Base-by-base conservation (phyloP, 2,797 vertebrate genomes). In the Chelidonichthys spinosus region DNA sequence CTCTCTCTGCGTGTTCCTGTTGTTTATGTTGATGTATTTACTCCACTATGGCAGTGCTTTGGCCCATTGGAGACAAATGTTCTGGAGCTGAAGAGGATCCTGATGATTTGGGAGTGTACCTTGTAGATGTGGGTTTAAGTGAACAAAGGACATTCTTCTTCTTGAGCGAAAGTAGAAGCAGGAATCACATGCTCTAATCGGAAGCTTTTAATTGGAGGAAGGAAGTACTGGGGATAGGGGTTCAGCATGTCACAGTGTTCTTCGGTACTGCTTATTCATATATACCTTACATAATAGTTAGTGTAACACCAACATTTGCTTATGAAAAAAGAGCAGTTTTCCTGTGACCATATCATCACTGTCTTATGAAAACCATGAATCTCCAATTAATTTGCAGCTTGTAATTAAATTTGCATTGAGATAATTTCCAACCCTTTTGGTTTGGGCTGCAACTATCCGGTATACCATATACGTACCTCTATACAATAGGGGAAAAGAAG, bases 81-180 rank as follows among this genome's bases (percentile, higher is more conserved):
- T 44, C 2, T 43, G 40, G 13, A 47, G 49, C 35, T 71, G n/a
- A 62, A 71, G 62, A 35, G 50, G 49, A 70, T 54, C 63, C 46
- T 39, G 59, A 62, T 67, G 63, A 72, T 69, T 70, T 72, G 52
- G 56, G 44, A 84, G 70, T 73, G 68, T 69, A 42, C 39, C 40
- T 58, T n/a, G 70, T 73, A 40, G 47, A 62, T 60, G 70, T 84
- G 66, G 69, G 60, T 50, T 49, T 44, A 33, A 64, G 9, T 64
- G 66, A 78, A 89, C 74, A 90, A 84, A 63, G 60, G 68, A 73
- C 64, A 81, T 84, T 85, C 83, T 87, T 85, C 83, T 87, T 86
- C 82, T 84, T 58, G 11, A 47, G 17, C 76, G 63, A 64, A 89
- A 69, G 55, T 74, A 55, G 79, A 78, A 67, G 25, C 52, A 17